Conservation (phyloP, 2,888 invertebrate genomes). For the Pyralis farinalis region DNA sequence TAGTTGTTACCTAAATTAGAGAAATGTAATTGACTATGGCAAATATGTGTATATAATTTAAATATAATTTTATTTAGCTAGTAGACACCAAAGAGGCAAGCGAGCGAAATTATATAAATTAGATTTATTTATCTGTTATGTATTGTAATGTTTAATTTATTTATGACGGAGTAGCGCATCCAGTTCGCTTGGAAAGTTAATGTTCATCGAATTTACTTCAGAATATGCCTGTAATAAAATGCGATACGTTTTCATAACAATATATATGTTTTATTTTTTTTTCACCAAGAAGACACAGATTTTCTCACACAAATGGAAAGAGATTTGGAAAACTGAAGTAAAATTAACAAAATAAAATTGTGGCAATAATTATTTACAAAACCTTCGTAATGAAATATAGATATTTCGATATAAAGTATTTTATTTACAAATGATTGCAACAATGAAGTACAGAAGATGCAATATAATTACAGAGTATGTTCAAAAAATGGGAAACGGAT, state of each 20-base stretch:
- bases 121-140: slow-evolving; percentile 73
- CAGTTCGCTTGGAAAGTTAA: slow-evolving; percentile 30
- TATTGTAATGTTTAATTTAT: slow-evolving; percentile 75
- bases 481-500: slow-evolving; percentile 76
- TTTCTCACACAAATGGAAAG: too few relatives aligned
- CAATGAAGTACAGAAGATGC: slow-evolving; percentile 80
- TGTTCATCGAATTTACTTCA: slow-evolving; percentile 56
- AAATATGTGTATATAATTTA: slow-evolving; percentile 7
- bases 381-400: slow-evolving; percentile 19
- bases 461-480: slow-evolving; percentile 80
- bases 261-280: slow-evolving; percentile 27
- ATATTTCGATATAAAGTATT: slow-evolving; percentile 72
- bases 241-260: slow-evolving; percentile 50
- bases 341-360: too few relatives aligned
- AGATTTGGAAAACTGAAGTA: too few relatives aligned
- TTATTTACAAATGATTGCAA: slow-evolving; percentile 83
- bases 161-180: slow-evolving; percentile 36
- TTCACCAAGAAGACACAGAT: too few relatives aligned
- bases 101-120: slow-evolving; percentile 49
- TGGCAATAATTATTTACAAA: too few relatives aligned
- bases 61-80: slow-evolving; percentile 59
- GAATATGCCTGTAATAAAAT: slow-evolving; percentile 55
- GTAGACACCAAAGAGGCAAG: slow-evolving; percentile 79
- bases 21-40: slow-evolving; percentile 5
- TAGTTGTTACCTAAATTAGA: slow-evolving; percentile 22